Evolutionary conservation across 2,797 vertebrate species (phyloP).

Genomic region (Pangasius larnaudii): DNA sequence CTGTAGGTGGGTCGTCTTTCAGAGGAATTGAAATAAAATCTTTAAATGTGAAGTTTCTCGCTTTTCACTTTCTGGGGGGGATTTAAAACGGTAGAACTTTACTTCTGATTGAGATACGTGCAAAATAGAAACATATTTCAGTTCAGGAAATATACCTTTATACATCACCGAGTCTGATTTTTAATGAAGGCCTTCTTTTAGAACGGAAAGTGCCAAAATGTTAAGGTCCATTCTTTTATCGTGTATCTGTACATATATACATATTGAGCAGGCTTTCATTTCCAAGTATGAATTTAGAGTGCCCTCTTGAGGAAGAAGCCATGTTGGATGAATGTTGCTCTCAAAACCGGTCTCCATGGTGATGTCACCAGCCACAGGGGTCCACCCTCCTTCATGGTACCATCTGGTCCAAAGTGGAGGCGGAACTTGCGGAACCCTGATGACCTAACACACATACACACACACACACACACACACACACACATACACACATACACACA

Average conservation of each 20-base stretch:
- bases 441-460: conserved; percentile 31
- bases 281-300: not conserved
- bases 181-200: not conserved
- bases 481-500: conserved; percentile 24
- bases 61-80: not conserved
- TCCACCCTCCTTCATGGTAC: conserved; percentile 39
- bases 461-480: not conserved
- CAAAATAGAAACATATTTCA: not conserved
- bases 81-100: not conserved
- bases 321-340: conserved; percentile 1
- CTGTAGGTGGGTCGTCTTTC: not conserved
- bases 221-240: not conserved
- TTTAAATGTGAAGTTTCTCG: not conserved
- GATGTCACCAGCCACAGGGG: conserved; percentile 33
- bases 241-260: not conserved
- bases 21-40: not conserved
- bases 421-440: conserved; percentile 37
- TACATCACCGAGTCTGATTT: not conserved
- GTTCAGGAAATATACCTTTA: not conserved
- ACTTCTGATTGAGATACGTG: not conserved
- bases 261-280: not conserved
- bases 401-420: conserved; percentile 52
- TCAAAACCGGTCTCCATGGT: conserved; percentile 38
- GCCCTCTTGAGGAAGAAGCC: conserved; percentile 20
- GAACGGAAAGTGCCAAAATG: not conserved